Evolutionary conservation across 2,888 invertebrate genomes (phyloP).

Genomic region (Hydrotaea cyrtoneurina): DNA sequence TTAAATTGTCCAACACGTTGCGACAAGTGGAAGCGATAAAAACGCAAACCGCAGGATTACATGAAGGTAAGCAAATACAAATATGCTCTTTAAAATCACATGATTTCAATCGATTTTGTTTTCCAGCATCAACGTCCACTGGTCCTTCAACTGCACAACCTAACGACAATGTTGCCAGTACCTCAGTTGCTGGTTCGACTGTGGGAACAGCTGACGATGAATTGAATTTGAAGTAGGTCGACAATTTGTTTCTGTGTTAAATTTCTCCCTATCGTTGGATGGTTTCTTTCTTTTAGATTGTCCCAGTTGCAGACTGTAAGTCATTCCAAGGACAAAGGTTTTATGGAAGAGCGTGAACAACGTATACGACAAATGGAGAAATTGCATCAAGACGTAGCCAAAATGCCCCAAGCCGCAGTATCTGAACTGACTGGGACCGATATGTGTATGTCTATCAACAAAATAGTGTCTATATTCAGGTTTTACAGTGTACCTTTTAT

Average conservation of each 20-base stretch:
- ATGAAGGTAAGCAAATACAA: slow-evolving; percentile 54
- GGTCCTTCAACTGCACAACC: slow-evolving; percentile 6
- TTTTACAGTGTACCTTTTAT: slow-evolving; percentile 1
- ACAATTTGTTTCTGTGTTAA: background rate
- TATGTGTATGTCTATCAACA: slow-evolving; percentile 84
- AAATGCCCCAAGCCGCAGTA: slow-evolving; percentile 87
- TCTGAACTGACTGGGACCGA: slow-evolving; percentile 88
- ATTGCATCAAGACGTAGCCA: slow-evolving; percentile 87
- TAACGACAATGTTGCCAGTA: slow-evolving; percentile 39
- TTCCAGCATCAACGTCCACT: slow-evolving; percentile 1
- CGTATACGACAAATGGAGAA: slow-evolving; percentile 89
- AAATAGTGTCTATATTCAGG: too few species aligned
- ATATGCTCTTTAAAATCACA: background rate
- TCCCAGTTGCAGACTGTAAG: slow-evolving; percentile 88
- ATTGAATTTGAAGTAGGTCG: slow-evolving; percentile 76
- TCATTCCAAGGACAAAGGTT: slow-evolving; percentile 88
- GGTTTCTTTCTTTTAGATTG: slow-evolving; percentile 69
- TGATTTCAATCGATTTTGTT: background rate
- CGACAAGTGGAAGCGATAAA: slow-evolving; percentile 86
- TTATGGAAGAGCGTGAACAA: slow-evolving; percentile 89
- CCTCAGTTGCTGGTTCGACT: slow-evolving; percentile 61
- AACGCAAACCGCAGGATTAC: slow-evolving; percentile 52
- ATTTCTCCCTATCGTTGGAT: background rate
- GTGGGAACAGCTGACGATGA: slow-evolving; percentile 72
- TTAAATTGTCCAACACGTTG: slow-evolving; percentile 90